Percentiles rank a stretch among this genome's conserved stretches.
These are phyloP conservation scores for Scyliorhinus canicula DNA, from an alignment of 2,797 vertebrate genomes.

Conservation along the genomic window DNA sequence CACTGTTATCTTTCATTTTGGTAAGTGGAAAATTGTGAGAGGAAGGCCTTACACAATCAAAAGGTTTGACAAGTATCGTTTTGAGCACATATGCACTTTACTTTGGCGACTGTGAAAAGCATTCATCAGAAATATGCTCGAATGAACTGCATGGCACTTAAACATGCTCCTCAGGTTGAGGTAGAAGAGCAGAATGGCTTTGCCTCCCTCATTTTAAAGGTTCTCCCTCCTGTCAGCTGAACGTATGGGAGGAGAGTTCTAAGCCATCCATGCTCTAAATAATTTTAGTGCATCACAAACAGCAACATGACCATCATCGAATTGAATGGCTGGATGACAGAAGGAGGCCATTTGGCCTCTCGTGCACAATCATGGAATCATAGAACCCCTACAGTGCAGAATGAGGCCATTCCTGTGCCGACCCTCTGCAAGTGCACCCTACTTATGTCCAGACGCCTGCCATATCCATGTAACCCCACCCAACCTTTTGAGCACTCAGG, in stretches of 20 bases:
- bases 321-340: too few relatives aligned
- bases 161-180: neutral
- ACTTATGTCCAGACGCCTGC: too few relatives aligned
- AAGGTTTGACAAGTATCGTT: neutral
- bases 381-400: too few relatives aligned
- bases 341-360: too few relatives aligned
- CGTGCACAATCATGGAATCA: too few relatives aligned
- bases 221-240: neutral
- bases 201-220: neutral
- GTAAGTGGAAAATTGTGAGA: neutral
- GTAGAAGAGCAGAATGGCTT: neutral
- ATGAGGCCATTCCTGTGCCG: too few relatives aligned
- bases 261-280: neutral
- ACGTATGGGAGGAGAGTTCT: neutral
- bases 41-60: neutral
- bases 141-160: neutral
- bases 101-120: neutral
- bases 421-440: too few relatives aligned
- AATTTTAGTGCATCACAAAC: neutral
- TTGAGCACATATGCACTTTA: neutral
- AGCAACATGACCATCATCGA: neutral
- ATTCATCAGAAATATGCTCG: neutral
- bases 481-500: too few relatives aligned
- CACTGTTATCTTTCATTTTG: neutral
- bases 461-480: too few relatives aligned